Evolutionary conservation across 2,888 invertebrate genomes (phyloP).

Genomic region (Caenorhabditis sinica): DNA sequence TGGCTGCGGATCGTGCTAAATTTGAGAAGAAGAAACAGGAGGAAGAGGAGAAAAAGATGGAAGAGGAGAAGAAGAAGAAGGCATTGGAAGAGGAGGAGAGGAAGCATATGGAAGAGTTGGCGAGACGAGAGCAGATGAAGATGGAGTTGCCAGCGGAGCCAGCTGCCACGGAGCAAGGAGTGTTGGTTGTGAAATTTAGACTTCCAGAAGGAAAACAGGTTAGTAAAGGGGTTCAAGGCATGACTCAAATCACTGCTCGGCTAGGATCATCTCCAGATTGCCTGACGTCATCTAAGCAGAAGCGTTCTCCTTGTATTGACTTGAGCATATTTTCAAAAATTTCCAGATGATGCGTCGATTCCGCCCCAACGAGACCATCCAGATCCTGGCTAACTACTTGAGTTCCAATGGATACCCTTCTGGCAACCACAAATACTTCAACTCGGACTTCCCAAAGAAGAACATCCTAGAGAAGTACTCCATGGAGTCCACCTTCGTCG

Average conservation of each 20-base stretch:
- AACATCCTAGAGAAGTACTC: slow-evolving; percentile 88
- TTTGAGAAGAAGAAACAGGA: slow-evolving; percentile 70
- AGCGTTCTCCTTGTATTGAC: no score
- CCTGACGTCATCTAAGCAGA: no score
- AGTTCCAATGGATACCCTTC: slow-evolving; percentile 75
- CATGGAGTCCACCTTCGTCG: slow-evolving; percentile 89
- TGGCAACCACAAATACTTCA: slow-evolving; percentile 73
- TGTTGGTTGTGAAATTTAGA: slow-evolving; percentile 75
- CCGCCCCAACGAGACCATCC: slow-evolving; percentile 71
- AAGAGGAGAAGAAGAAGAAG: slow-evolving; percentile 9
- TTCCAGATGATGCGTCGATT: slow-evolving; percentile 73
- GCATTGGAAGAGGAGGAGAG: slow-evolving; percentile 14
- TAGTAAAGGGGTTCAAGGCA: not conserved
- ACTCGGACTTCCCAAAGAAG: slow-evolving; percentile 80
- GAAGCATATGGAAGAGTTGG: slow-evolving; percentile 42
- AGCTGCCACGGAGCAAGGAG: slow-evolving; percentile 59
- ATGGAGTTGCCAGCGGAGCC: slow-evolving; percentile 74
- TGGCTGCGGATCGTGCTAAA: slow-evolving; percentile 77
- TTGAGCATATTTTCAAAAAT: no score
- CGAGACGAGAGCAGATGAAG: slow-evolving; percentile 9
- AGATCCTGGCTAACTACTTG: slow-evolving; percentile 69
- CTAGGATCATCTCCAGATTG: no score
- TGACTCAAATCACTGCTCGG: no score
- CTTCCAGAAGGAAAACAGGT: slow-evolving; percentile 75
- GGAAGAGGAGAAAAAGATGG: slow-evolving; percentile 47